These are phyloP conservation scores for Eupithecia dodoneata DNA, from an alignment of 2,888 invertebrate species.

Conservation along the genomic window DNA sequence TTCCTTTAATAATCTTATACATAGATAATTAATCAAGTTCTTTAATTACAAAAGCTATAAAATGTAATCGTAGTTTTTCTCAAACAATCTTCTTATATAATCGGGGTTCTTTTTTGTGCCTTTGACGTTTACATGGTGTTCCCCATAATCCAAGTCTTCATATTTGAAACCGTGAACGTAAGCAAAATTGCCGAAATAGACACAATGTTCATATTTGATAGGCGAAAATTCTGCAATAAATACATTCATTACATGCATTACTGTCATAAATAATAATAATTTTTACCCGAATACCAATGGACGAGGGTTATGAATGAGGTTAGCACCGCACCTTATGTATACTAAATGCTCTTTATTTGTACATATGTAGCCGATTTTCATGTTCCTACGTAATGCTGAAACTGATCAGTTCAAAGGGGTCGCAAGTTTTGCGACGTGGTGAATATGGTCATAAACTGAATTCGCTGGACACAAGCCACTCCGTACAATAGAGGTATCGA, in stretches of 20 bases:
- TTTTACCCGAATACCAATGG: too few relatives aligned
- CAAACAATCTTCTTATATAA: constrained; percentile 49
- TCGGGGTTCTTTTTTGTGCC: constrained; percentile 67
- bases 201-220: constrained; percentile 67
- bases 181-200: constrained; percentile 76
- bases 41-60: constrained; percentile 21
- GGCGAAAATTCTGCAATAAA: constrained; percentile 58
- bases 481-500: too few relatives aligned
- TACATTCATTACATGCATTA: not conserved
- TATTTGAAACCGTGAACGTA: constrained; percentile 73
- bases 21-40: not conserved
- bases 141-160: constrained; percentile 72
- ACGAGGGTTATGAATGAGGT: too few relatives aligned
- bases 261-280: not conserved
- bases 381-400: too few relatives aligned
- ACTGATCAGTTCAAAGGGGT: too few relatives aligned
- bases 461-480: too few relatives aligned
- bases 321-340: too few relatives aligned
- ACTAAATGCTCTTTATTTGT: too few relatives aligned
- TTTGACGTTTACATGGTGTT: constrained; percentile 59
- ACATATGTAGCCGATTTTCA: too few relatives aligned
- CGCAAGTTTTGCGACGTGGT: too few relatives aligned
- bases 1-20: not conserved
- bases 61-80: constrained; percentile 9
- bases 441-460: too few relatives aligned